Percentiles rank a stretch among this genome's conserved stretches.
These are phyloP conservation scores for Onychorhynchus coronatus DNA, from an alignment of 2,113 vertebrate genomes.

Conservation along the genomic window DNA sequence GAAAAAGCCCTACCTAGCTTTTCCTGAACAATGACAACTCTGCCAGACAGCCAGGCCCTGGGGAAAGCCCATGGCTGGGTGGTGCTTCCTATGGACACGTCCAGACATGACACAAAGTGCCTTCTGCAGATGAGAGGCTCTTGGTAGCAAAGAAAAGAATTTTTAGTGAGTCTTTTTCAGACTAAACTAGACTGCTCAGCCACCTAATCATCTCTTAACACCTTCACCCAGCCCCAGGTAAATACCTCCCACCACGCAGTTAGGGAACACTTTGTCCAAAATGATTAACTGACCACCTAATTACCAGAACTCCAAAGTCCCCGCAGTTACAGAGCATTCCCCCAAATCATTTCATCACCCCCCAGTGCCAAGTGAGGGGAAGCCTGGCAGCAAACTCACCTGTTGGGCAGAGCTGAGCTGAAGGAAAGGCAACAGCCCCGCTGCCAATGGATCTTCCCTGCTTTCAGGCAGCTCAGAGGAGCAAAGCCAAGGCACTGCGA, in stretches of 20 bases:
- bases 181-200: background rate
- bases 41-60: background rate
- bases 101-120: rapidly evolving
- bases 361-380: rapidly evolving
- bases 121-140: background rate
- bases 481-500: background rate
- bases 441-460: background rate
- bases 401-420: background rate
- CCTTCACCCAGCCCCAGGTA: background rate
- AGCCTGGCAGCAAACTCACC: background rate
- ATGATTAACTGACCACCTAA: background rate
- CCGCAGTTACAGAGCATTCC: background rate
- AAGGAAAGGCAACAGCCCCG: background rate
- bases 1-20: background rate
- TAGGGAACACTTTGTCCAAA: background rate
- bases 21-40: background rate
- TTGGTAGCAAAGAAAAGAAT: background rate
- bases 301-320: background rate
- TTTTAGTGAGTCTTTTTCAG: background rate
- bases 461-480: rapidly evolving
- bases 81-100: background rate
- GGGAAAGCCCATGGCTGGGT: background rate
- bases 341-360: background rate
- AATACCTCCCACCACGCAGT: background rate
- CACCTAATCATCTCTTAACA: background rate